Evolutionary conservation across 2,113 vertebrate species (phyloP).

Genomic region (Chunga burmeisteri): DNA sequence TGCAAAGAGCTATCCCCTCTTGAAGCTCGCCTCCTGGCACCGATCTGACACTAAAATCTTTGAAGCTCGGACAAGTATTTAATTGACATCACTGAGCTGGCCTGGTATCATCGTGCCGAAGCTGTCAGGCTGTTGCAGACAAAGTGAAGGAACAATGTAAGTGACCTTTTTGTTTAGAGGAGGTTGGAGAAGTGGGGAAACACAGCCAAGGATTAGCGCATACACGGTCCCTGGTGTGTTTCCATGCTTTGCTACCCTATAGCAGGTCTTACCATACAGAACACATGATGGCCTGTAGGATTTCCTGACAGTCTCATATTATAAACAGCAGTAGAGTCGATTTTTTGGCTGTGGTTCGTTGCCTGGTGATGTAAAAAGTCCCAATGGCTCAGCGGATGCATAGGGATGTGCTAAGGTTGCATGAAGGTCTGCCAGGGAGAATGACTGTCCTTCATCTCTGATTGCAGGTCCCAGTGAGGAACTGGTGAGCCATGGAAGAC

Average conservation of each 20-base stretch:
- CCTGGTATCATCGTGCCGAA: not conserved
- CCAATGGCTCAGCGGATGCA: not conserved
- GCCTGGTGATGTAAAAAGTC: not conserved
- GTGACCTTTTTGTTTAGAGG: not conserved
- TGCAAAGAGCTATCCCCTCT: not conserved
- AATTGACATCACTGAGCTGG: conserved; percentile 13
- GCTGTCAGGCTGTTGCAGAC: not conserved
- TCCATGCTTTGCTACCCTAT: not conserved
- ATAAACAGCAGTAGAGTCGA: fast-evolving
- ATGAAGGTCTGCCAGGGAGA: not conserved
- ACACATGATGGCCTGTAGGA: fast-evolving
- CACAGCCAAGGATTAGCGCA: not conserved
- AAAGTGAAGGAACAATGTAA: not conserved
- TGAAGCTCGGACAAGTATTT: not conserved
- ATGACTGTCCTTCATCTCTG: not conserved
- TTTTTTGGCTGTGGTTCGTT: not conserved
- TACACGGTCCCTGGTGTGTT: not conserved
- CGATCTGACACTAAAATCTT: not conserved
- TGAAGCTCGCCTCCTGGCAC: not conserved
- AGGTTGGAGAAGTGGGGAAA: not conserved
- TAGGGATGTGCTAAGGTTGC: not conserved
- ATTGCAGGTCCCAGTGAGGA: not conserved
- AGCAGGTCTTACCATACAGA: not conserved
- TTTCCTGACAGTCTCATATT: not conserved
- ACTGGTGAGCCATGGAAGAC: not conserved